These are phyloP conservation scores for Drosophila greeni DNA, from an alignment of 2,888 invertebrate species.

Conservation along the genomic window DNA sequence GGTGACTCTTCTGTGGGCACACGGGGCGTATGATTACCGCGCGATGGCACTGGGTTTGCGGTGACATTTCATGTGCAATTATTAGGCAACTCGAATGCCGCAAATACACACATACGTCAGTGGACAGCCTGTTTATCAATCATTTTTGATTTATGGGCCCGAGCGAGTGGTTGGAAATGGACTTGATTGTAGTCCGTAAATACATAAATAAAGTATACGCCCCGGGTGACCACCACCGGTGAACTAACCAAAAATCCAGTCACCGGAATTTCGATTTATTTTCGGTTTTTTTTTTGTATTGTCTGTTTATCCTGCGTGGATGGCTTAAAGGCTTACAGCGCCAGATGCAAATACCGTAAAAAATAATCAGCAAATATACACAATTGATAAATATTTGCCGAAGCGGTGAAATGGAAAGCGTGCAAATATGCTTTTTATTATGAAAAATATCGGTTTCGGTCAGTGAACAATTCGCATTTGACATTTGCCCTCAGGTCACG, in stretches of 20 bases:
- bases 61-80: slow-evolving; percentile 41
- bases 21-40: slow-evolving; percentile 62
- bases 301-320: slow-evolving; percentile 20
- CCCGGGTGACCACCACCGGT: slow-evolving; percentile 14
- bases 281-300: slow-evolving; percentile 1
- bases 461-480: slow-evolving; percentile 54
- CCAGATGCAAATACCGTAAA: slow-evolving; percentile 51
- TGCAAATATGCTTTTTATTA: slow-evolving; percentile 9
- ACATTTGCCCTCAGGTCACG: slow-evolving; percentile 20
- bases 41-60: slow-evolving; percentile 2
- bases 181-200: slow-evolving; percentile 44
- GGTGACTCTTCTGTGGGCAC: slow-evolving; percentile 35
- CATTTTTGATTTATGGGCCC: slow-evolving; percentile 68
- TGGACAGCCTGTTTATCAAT: slow-evolving; percentile 62
- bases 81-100: slow-evolving; percentile 44
- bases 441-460: slow-evolving; percentile 49
- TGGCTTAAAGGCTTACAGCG: slow-evolving; percentile 57
- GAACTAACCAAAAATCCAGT: slow-evolving; percentile 31
- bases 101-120: neutral
- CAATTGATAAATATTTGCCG: slow-evolving; percentile 40
- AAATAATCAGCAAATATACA: slow-evolving; percentile 48
- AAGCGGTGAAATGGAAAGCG: slow-evolving; percentile 7
- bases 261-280: slow-evolving; percentile 56
- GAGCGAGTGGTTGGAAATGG: slow-evolving; percentile 29
- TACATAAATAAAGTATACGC: slow-evolving; percentile 49